Base-by-base conservation (phyloP, 2,797 vertebrate species). In the Nasua narica region DNA sequence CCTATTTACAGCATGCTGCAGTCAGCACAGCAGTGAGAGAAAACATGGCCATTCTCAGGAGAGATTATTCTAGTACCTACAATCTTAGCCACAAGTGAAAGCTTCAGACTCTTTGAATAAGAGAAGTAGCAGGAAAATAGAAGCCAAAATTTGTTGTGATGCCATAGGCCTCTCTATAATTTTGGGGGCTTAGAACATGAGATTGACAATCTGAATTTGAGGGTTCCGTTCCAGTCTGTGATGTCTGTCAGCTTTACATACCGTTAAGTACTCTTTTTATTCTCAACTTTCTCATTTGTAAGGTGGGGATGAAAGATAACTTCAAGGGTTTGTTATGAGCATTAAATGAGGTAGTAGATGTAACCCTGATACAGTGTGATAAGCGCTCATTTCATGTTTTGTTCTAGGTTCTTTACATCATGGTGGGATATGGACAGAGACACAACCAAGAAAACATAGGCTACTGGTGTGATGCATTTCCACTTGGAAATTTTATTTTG, bases 401-500 rank as follows among this genome's bases (percentile, higher is more conserved):
- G 16, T 32, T 65, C 21, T 70, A 77, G 58, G 46, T 88, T 70
- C 52, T 72, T 90, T 43, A n/a, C 7, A 29, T 76, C 4, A 1
- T 70, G 43, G 12, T 70, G 29, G 16, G 21, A 50, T 23, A 25
- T 54, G 32, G 16, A 10, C 7, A 87, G 19, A 83, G 69, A 13
- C 35, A 60, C 37, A 91, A 92, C 78, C 10, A 87, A 81, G 60
- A 48, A 94, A 27, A 85, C 32, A 37, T 2, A 29, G 46, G 21
- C 40, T 58, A 7, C 25, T 40, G 13, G 19, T 46, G 13, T 83
- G 78, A 29, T 95, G 35, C 62, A 25, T 40, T 95, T 96, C 14
- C 40, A 37, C 50, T 65, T 85, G 72, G 90, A 84, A 7, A 13
- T 89, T 97, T 97, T 87, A 90, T 95, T 94, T 91, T 76, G 86